phyloP scores from a whole-genome alignment of 1,140 invertebrate species.

The Hycleus phaleratus region DNA sequence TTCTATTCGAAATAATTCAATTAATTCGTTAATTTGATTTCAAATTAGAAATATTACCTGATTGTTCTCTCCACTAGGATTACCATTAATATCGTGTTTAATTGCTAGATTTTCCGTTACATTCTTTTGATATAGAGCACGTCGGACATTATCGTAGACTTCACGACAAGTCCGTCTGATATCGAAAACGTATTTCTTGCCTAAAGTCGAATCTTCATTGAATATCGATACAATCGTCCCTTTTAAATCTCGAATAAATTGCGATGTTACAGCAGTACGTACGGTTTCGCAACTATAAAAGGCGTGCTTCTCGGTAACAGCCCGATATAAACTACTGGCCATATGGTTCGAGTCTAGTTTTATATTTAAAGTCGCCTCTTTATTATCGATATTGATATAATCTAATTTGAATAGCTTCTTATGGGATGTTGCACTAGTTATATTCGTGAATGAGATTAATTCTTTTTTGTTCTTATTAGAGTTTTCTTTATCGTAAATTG shows the following conservation, averaged over 20 bases:
- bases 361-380: conserved; percentile 62
- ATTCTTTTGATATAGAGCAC: conserved; percentile 52
- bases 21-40: not conserved
- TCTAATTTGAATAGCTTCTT: conserved; percentile 66
- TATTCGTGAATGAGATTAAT: conserved; percentile 70
- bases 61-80: not conserved
- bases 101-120: not conserved
- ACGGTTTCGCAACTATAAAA: conserved; percentile 90
- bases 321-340: conserved; percentile 73
- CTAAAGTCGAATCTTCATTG: conserved; percentile 78
- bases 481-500: conserved; percentile 55
- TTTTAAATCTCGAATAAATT: conserved; percentile 82
- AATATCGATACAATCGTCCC: conserved; percentile 87
- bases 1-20: conserved; percentile 42
- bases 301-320: conserved; percentile 84
- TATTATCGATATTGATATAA: conserved; percentile 62
- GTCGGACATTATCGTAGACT: conserved; percentile 76
- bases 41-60: not conserved
- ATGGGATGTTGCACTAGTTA: conserved; percentile 70
- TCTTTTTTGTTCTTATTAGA: conserved; percentile 54
- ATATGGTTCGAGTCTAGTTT: conserved; percentile 71
- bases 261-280: conserved; percentile 74
- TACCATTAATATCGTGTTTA: not conserved
- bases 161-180: conserved; percentile 78
- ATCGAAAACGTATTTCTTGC: conserved; percentile 84